Conservation (phyloP, 2,888 invertebrate genomes). For the Notocelia uddmanniana region DNA sequence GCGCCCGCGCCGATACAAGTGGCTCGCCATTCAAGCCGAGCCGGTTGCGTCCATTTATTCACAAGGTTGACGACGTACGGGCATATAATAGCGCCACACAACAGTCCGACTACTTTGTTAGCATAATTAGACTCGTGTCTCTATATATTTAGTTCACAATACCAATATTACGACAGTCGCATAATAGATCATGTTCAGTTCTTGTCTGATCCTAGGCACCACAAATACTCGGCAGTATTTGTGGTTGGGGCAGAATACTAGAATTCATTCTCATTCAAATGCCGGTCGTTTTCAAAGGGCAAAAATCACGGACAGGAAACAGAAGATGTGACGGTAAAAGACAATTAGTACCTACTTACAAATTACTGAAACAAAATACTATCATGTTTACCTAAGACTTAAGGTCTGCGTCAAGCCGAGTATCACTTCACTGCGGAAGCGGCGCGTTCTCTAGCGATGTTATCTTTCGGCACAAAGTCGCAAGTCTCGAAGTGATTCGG, state of each 20-base stretch:
- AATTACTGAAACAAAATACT: slow-evolving; percentile 4
- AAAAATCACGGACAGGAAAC: neutral
- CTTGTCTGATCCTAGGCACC: neutral
- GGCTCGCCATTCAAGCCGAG: slow-evolving; percentile 20
- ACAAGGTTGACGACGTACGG: slow-evolving; percentile 30
- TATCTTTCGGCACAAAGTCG: slow-evolving; percentile 53
- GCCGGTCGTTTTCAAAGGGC: no score
- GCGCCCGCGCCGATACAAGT: slow-evolving; percentile 9
- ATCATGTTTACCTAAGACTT: slow-evolving; percentile 2
- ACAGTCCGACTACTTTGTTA: slow-evolving; percentile 14
- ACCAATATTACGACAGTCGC: neutral
- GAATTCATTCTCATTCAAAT: no score
- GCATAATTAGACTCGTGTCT: neutral
- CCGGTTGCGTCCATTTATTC: slow-evolving; percentile 29
- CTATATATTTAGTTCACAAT: slow-evolving; percentile 5
- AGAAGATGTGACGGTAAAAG: neutral
- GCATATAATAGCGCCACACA: slow-evolving; percentile 23
- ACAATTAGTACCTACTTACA: neutral
- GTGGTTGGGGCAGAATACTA: neutral
- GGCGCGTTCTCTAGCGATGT: slow-evolving; percentile 47
- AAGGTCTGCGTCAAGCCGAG: slow-evolving; percentile 6
- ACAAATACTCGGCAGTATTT: neutral
- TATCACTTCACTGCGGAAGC: slow-evolving; percentile 31
- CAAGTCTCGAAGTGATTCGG: slow-evolving; percentile 57
- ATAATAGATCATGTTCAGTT: neutral